A percentile compares a stretch with the other conserved stretches of the same genome.
These are phyloP conservation scores for Acanthurus leucopareius DNA, from an alignment of 2,797 vertebrate species.

Conservation along the genomic window DNA sequence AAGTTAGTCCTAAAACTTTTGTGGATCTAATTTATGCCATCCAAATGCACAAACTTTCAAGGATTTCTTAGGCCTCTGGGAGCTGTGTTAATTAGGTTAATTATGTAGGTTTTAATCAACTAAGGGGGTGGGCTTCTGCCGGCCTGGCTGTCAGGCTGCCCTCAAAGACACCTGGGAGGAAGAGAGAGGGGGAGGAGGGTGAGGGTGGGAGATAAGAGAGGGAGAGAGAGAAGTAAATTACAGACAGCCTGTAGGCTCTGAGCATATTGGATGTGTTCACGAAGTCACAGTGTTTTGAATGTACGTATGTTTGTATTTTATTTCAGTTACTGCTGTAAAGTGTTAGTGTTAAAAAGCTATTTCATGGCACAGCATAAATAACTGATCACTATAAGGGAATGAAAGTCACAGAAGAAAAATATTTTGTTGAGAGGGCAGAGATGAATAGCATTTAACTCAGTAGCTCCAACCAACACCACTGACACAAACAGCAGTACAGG, in stretches of 20 bases:
- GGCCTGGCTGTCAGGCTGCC: slow-evolving; percentile 56
- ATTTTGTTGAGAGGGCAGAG: not conserved
- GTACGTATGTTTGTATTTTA: not conserved
- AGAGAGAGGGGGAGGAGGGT: not conserved
- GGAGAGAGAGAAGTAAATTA: slow-evolving; percentile 17
- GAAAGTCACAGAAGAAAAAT: not conserved
- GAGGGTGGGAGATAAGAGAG: slow-evolving; percentile 12
- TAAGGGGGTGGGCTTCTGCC: slow-evolving; percentile 44
- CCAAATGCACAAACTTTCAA: slow-evolving; percentile 69
- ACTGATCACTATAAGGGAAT: not conserved
- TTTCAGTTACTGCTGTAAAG: not conserved
- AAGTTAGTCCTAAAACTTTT: slow-evolving; percentile 62
- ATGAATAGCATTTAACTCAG: not conserved
- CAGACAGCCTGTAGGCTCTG: slow-evolving; percentile 6
- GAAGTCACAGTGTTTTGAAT: not conserved
- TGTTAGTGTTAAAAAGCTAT: not conserved
- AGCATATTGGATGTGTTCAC: not conserved
- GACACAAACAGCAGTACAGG: not conserved
- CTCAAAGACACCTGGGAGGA: slow-evolving; percentile 69
- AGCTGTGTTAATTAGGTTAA: slow-evolving; percentile 70
- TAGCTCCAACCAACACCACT: not conserved
- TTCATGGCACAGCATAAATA: not conserved
- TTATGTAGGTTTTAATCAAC: slow-evolving; percentile 73
- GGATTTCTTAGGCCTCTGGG: slow-evolving; percentile 68
- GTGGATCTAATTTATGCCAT: slow-evolving; percentile 52